Percentiles rank a stretch among this genome's conserved stretches.
phyloP scores from a whole-genome alignment of 1,140 invertebrate species.

The Aphelinus atriplicis region DNA sequence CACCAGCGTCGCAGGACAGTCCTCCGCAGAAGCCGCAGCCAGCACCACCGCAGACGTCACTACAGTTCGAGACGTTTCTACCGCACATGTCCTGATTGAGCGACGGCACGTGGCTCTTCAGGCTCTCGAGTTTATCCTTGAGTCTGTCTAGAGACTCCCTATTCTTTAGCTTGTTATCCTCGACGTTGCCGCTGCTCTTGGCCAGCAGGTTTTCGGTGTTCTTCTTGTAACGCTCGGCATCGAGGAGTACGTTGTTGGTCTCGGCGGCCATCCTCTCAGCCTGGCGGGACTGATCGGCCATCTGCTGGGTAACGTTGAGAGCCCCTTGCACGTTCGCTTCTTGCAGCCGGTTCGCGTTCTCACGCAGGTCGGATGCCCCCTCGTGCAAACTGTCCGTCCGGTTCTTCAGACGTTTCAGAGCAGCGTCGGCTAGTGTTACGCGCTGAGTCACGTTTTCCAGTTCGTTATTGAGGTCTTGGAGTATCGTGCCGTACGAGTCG shows the following conservation, averaged over 20 bases:
- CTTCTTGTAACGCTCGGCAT: conserved; percentile 84
- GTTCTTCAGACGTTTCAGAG: conserved; percentile 78
- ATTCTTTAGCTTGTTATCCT: conserved; percentile 76
- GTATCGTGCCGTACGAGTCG: conserved; percentile 64
- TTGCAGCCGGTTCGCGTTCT: conserved; percentile 90
- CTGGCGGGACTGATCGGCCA: conserved; percentile 75
- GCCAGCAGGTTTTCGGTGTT: conserved; percentile 83
- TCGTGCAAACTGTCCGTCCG: conserved; percentile 78
- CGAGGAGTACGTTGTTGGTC: conserved; percentile 69
- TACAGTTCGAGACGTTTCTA: conserved; percentile 85
- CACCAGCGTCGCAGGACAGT: conserved; percentile 88
- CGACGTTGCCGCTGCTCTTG: conserved; percentile 75
- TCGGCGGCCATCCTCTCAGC: conserved; percentile 73
- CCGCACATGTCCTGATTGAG: conserved; percentile 93
- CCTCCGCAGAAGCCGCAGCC: conserved; percentile 92
- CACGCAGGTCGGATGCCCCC: conserved; percentile 78
- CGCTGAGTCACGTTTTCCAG: conserved; percentile 81
- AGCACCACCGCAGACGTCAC: conserved; percentile 91
- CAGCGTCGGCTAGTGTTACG: conserved; percentile 81
- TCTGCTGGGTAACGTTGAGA: conserved; percentile 87
- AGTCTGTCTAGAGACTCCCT: conserved; percentile 74
- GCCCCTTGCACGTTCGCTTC: conserved; percentile 96
- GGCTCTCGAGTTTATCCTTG: conserved; percentile 71
- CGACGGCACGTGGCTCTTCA: conserved; percentile 81
- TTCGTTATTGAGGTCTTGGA: conserved; percentile 72